Base-by-base conservation (phyloP, 2,888 invertebrate species). In the Hydrotaea diabolus region DNA sequence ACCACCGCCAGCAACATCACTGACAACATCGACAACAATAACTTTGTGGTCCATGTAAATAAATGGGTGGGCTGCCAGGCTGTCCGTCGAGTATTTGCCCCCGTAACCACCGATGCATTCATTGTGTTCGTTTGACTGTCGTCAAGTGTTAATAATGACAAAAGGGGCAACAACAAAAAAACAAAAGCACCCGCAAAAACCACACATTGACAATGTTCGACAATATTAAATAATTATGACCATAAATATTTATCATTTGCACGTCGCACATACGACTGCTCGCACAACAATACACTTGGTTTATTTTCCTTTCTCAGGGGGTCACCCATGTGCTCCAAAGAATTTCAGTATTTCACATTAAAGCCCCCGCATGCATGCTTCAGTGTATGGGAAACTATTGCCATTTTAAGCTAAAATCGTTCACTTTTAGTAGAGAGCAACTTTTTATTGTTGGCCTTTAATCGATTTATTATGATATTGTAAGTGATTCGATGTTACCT, bases 141-240 rank as follows among this genome's bases (percentile, higher is more conserved):
- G 43, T 69, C 69, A 43, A 69, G 23, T 69, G 69, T 69, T 69
- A 23, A 69, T 17, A 69, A n/a, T 19, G 43, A 19, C 69, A 69
- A 66, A 39, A 66, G 21, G 8, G 26, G 8, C 62, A 26, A 26
- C 23, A 62, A 57, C 19, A 57, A 19, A 57, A 57, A 57, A 57
- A 53, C 7, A 19, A 53, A 59, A 62, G 13, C 71, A 75, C 80
- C 83, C 80, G 73, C 80, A 75, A 80, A 31, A 84, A 75, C 84
- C 84, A 49, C 84, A 84, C 75, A 76, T 73, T 81, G 84, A 76
- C 81, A 79, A 81, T 79, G 73, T 81, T 66, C 76, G 64, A 75
- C 46, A 80, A 84, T 84, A 78, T 78, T 80, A 75, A 77, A 80
- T 79, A 81, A 81, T 85, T 73, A 79, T 82, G 79, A 85, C 76